These are phyloP conservation scores for Rhegmatorhina hoffmannsi DNA, from an alignment of 2,113 vertebrate species.

Conservation along the genomic window DNA sequence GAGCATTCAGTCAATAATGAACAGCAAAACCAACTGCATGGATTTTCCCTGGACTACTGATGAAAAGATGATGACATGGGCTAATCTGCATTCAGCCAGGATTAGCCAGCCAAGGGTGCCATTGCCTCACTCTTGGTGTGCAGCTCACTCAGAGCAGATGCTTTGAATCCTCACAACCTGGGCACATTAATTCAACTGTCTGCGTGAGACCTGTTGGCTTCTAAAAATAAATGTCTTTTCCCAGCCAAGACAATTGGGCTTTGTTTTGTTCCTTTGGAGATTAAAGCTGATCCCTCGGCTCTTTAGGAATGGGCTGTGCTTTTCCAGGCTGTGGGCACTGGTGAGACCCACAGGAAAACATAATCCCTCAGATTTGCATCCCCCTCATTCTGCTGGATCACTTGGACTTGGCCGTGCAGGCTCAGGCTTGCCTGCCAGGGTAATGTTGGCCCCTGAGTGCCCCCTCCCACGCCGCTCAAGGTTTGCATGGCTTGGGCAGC, in stretches of 20 bases:
- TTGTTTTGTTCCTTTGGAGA: neutral
- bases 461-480: neutral
- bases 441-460: neutral
- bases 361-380: neutral
- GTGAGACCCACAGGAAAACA: neutral
- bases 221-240: neutral
- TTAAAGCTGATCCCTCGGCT: neutral
- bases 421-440: neutral
- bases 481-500: too few relatives aligned
- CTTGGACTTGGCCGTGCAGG: neutral
- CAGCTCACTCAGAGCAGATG: neutral
- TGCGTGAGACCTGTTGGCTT: neutral
- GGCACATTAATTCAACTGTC: neutral
- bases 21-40: neutral
- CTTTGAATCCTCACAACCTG: neutral
- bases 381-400: neutral
- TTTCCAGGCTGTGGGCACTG: neutral
- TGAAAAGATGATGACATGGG: neutral
- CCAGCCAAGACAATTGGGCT: neutral
- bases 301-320: neutral
- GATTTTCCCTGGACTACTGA: neutral
- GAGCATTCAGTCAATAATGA: neutral
- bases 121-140: neutral
- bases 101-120: neutral
- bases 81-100: neutral